phyloP scores from a whole-genome alignment of 1,140 invertebrate genomes.

The Branchinecta lindahli region DNA sequence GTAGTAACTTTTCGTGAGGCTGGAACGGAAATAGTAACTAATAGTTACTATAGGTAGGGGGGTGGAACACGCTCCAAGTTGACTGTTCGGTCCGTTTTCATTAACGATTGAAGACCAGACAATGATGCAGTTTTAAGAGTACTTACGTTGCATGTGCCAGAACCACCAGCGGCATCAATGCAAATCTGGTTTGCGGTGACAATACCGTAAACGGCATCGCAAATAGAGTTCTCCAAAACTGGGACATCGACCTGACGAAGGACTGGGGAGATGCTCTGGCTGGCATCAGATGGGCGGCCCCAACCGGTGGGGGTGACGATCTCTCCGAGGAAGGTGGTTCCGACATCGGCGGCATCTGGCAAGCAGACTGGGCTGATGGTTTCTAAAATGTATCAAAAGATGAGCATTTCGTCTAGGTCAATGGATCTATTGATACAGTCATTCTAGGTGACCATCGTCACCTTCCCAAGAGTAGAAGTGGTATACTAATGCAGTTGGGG shows the following conservation, averaged over 20 bases:
- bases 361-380: conserved; percentile 32
- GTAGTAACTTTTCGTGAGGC: too few relatives aligned
- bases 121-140: background rate
- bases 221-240: conserved; percentile 16
- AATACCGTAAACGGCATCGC: conserved; percentile 19
- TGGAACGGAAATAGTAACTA: too few relatives aligned
- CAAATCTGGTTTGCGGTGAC: conserved; percentile 14
- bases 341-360: conserved; percentile 28
- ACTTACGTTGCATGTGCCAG: conserved; percentile 21
- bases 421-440: too few relatives aligned
- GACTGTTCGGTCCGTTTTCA: too few relatives aligned
- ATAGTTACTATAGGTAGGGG: too few relatives aligned
- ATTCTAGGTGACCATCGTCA: too few relatives aligned
- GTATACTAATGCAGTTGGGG: too few relatives aligned
- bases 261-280: background rate
- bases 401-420: too few relatives aligned
- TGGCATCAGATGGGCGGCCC: conserved; percentile 22
- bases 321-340: conserved; percentile 29
- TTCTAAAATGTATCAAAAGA: background rate
- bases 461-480: too few relatives aligned
- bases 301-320: conserved; percentile 31
- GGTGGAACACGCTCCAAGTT: too few relatives aligned
- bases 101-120: background rate
- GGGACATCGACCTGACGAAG: conserved; percentile 15
- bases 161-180: conserved; percentile 19